phyloP scores from a whole-genome alignment of 2,888 invertebrate species.

The Sepioteuthis lessoniana region DNA sequence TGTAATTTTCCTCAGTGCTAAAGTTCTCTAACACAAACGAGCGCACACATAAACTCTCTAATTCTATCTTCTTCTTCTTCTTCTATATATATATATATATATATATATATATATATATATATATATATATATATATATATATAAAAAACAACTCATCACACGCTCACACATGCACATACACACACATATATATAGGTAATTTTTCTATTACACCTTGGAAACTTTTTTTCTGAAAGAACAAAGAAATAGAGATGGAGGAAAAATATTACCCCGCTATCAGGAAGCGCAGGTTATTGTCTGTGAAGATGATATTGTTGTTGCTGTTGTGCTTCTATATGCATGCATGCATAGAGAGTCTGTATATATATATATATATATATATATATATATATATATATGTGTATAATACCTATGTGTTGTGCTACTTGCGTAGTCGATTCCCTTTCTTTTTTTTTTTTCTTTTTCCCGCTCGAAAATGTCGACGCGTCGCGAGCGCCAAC shows the following conservation, averaged over 20 bases:
- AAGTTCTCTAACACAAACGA: no score
- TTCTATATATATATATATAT: not conserved
- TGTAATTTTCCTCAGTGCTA: no score
- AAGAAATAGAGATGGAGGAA: no score
- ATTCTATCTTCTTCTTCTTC: no score
- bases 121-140: conserved; percentile 20
- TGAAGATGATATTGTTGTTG: no score
- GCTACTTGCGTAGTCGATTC: not conserved
- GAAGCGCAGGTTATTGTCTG: no score
- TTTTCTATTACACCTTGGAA: no score
- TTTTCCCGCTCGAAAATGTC: not conserved
- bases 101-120: not conserved
- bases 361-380: not conserved
- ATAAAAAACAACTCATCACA: no score
- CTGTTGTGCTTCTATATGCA: not conserved
- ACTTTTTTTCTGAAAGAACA: no score
- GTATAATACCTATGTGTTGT: not conserved
- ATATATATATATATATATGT: not conserved
- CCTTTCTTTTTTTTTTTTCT: not conserved
- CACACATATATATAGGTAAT: not conserved
- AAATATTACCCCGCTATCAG: no score
- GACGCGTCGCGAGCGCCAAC: not conserved
- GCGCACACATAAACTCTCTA: no score
- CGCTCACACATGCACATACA: not conserved
- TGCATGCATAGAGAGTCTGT: no score